Base-by-base conservation (phyloP, 2,113 vertebrate species). In the Tretioscincus oriximinensis region DNA sequence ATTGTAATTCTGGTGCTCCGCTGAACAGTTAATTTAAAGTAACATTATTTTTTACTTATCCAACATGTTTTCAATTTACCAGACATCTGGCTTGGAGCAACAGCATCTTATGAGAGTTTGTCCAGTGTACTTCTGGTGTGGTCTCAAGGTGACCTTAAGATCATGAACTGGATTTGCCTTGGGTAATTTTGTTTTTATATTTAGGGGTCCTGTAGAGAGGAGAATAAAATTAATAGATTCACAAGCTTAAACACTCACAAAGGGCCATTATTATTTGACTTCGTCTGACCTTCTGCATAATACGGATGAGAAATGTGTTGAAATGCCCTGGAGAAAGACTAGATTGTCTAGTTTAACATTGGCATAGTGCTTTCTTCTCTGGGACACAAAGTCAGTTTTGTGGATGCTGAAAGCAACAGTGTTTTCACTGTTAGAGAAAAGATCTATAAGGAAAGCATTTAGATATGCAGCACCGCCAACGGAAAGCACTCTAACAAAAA, bases 251-350 rank as follows among this genome's bases (percentile, higher is more conserved):
- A 72, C 35, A 51, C 60, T 76, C 74, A 76, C 24, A 76, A 64
- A 65, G 74, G 60, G 64, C 31, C 35, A 65, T 76, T 80, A 80
- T 49, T 49, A 80, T 64, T 58, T 72, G 60, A 49, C 74, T 76
- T 76, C n/a, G 58, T 49, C 60, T 72, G 78, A 80, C 58, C 69
- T 72, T 79, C 77, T 60, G 66, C 51, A 71, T 47, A 61, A 63
- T 63, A 47, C n/a, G 63, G 54, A 63, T 28, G 28, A 80, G 47
- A 80, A 72, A 72, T 80, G 69, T 67, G 49, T 64, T 80, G 68
- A 80, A 80, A 72, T 63, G 58, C 41, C 18, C 35, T 71, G 35
- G 68, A 61, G 18, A 26, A 18, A 80, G 35, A 35, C 58, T 35
- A 72, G 22, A 64, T 80, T 80, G 60, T 41, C 60, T 72, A 29